Evolutionary conservation across 2,113 vertebrate species (phyloP).

Genomic region (Lanius ludovicianus): DNA sequence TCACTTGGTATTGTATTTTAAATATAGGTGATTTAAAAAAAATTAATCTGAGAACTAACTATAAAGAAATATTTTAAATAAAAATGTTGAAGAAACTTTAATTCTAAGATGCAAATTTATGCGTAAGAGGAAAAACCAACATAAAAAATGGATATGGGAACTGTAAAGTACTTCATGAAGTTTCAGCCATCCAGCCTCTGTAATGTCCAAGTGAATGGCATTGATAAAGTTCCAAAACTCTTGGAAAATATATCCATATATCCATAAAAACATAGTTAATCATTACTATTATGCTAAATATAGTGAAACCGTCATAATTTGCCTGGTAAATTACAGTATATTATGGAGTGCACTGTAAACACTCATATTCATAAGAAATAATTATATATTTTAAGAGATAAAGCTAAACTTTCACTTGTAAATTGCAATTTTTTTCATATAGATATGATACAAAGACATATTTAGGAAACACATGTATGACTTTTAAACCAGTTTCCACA

Average conservation of each 20-base stretch:
- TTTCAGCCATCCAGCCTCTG: not conserved
- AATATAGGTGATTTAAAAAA: not conserved
- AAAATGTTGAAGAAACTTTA: not conserved
- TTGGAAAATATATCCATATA: not conserved
- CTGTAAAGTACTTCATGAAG: not conserved
- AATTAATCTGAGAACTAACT: not conserved
- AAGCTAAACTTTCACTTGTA: not conserved
- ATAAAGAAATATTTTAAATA: not conserved
- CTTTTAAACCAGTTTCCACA: not conserved
- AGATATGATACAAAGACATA: not conserved
- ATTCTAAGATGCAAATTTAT: not conserved
- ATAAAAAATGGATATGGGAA: not conserved
- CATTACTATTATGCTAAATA: conserved; percentile 19
- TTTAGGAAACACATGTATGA: not conserved
- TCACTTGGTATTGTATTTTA: not conserved
- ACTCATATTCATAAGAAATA: not conserved
- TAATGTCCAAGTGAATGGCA: not conserved
- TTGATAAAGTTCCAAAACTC: not conserved
- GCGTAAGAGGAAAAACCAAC: not conserved
- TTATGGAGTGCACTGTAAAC: not conserved
- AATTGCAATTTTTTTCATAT: not conserved
- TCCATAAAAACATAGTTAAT: not conserved
- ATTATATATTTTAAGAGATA: not conserved
- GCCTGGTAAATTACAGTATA: conserved; percentile 2
- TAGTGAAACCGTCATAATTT: conserved; percentile 13